Evolutionary conservation across 2,888 invertebrate species (phyloP).

Genomic region (Drosophila subquinaria): DNA sequence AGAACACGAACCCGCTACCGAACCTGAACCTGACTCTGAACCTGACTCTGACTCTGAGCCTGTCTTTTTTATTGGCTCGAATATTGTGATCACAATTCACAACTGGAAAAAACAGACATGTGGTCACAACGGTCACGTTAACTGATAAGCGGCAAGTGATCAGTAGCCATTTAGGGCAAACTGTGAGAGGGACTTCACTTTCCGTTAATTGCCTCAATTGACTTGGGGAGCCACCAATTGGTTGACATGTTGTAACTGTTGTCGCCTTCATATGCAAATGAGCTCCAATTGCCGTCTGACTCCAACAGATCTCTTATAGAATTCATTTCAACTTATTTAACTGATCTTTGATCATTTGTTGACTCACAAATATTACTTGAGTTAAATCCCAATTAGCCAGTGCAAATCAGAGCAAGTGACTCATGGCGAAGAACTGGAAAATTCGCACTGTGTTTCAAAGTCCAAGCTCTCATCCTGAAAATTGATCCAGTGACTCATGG

Average conservation of each 20-base stretch:
- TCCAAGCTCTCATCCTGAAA: neutral
- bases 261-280: conserved; percentile 50
- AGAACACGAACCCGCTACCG: conserved; percentile 32
- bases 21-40: conserved; percentile 11
- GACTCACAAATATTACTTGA: conserved; percentile 16
- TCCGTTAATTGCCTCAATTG: conserved; percentile 78
- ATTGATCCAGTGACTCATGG: conserved; percentile 5
- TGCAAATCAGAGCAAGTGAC: conserved; percentile 13
- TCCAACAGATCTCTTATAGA: conserved; percentile 3
- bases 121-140: conserved; percentile 14
- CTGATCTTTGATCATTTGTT: conserved; percentile 1
- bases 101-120: neutral
- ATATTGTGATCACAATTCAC: conserved; percentile 1
- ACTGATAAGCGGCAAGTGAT: conserved; percentile 41
- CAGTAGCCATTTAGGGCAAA: conserved; percentile 36
- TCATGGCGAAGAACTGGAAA: neutral
- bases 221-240: conserved; percentile 36
- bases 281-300: conserved; percentile 19
- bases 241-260: conserved; percentile 51
- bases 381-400: neutral
- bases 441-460: neutral
- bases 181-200: conserved; percentile 52
- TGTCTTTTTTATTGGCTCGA: conserved; percentile 3
- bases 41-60: conserved; percentile 8
- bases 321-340: conserved; percentile 11